Base-by-base conservation (phyloP, 2,888 invertebrate genomes). In the Clitarchus hookeri region DNA sequence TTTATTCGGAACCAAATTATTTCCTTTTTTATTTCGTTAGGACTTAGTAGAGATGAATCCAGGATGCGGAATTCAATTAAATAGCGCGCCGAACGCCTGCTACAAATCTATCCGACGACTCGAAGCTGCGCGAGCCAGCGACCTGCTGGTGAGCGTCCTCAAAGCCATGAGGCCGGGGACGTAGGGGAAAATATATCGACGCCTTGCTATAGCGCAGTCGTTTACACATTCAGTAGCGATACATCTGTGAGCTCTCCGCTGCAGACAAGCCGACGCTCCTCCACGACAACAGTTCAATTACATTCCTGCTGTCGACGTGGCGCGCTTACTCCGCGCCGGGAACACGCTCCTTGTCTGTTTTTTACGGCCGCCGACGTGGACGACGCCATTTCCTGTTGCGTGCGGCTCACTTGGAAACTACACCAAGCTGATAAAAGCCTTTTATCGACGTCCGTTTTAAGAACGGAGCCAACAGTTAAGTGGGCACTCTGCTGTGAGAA, bases 21-120 rank as follows among this genome's bases (percentile, higher is more conserved):
- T 65, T 82, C 82, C 82, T 26, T 36, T 27, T 82, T 82, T 27
- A 82, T 82, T 82, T 82, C 82, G 82, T 82, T 82, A 82, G 27
- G 44, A 36, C 36, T 82, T 36, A 82, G 82, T 36, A n/a, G 82
- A 82, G 44, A 82, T 82, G 44, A 82, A 26, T 82, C 82, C 36
- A 12, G 44, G 27, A 82, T 36, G 82, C 27, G 65, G 82, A 82
- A 82, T 82, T 82, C 82, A 82, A 82, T 82, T 82, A 82, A 82
- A 82, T 65, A 65, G 65, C n/a, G 65, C 65, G 65, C 65, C 65
- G 65, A 65, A 65, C 12, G 8, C 65, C 65, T 6, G 65, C 65
- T 65, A 65, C 65, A 65, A 65, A 65, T 65, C 65, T 65, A 65
- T 65, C 65, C 65, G 19, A 23, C 16, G 65, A 65, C 65, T 65